These are phyloP conservation scores for Apotomis betuletana DNA, from an alignment of 2,888 invertebrate genomes.

Conservation along the genomic window DNA sequence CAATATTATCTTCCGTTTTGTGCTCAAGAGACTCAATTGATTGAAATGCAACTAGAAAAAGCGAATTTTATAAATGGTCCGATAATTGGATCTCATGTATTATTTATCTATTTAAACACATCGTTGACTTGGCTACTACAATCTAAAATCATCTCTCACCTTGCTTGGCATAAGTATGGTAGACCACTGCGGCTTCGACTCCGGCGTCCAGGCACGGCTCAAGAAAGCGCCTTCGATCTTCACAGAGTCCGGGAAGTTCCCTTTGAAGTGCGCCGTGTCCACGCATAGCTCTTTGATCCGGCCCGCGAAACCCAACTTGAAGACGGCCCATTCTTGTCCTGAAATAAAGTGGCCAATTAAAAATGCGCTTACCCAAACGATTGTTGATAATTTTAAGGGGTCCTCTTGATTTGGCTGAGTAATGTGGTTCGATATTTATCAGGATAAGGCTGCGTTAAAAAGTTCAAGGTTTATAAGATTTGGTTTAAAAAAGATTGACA, in stretches of 20 bases:
- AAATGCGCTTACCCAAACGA: conserved; percentile 16
- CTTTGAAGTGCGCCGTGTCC: conserved; percentile 86
- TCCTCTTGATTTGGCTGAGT: conserved; percentile 8
- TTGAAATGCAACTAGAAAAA: too few relatives aligned
- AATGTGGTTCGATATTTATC: not conserved
- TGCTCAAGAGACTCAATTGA: too few relatives aligned
- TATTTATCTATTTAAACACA: too few relatives aligned
- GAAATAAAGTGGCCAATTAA: conserved; percentile 44
- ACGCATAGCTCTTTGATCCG: conserved; percentile 78
- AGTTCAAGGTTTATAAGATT: not conserved
- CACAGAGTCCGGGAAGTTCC: conserved; percentile 85
- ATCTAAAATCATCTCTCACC: conserved; percentile 56
- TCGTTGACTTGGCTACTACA: not conserved
- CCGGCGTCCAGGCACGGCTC: conserved; percentile 60
- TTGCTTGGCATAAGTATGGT: conserved; percentile 78
- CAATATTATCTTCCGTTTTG: too few relatives aligned
- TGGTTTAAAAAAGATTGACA: too few relatives aligned
- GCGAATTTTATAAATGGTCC: too few relatives aligned
- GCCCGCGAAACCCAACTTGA: conserved; percentile 82
- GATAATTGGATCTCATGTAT: too few relatives aligned
- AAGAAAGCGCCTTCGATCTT: conserved; percentile 80
- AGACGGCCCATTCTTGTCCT: conserved; percentile 86
- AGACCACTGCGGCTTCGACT: conserved; percentile 67
- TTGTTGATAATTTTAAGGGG: conserved; percentile 20
- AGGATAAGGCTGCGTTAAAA: not conserved